Evolutionary conservation across 2,888 invertebrate species (phyloP).

Genomic region (Silvanus unidentatus): DNA sequence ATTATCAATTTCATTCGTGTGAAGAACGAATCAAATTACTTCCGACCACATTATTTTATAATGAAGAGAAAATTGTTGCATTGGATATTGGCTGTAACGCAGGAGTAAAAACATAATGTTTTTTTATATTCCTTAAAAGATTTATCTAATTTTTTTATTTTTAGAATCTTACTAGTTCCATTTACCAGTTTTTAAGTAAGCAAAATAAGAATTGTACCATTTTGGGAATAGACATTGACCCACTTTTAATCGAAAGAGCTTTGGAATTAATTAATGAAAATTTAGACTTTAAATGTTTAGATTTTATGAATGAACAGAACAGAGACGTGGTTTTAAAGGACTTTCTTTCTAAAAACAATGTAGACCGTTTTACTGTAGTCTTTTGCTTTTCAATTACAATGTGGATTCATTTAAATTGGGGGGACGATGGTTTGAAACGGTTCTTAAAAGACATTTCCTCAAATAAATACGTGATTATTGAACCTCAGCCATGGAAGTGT

Average conservation of each 20-base stretch:
- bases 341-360: slow-evolving; percentile 47
- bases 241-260: slow-evolving; percentile 62
- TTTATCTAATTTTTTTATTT: slow-evolving; percentile 25
- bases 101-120: slow-evolving; percentile 56
- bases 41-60: slow-evolving; percentile 34
- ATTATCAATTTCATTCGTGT: slow-evolving; percentile 74
- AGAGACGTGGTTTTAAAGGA: slow-evolving; percentile 42
- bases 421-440: slow-evolving; percentile 62
- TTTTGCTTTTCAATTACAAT: slow-evolving; percentile 82
- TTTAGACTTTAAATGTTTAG: slow-evolving; percentile 54
- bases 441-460: slow-evolving; percentile 56
- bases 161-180: slow-evolving; percentile 59
- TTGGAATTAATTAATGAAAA: slow-evolving; percentile 47
- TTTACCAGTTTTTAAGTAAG: slow-evolving; percentile 51
- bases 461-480: slow-evolving; percentile 60
- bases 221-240: slow-evolving; percentile 73
- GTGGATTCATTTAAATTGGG: slow-evolving; percentile 86
- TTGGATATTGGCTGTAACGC: slow-evolving; percentile 71
- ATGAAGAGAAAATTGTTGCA: slow-evolving; percentile 18
- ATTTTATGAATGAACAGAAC: slow-evolving; percentile 52
- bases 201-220: slow-evolving; percentile 46
- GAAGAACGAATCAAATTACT: slow-evolving; percentile 61
- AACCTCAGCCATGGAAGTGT: slow-evolving; percentile 83
- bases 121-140: slow-evolving; percentile 3
- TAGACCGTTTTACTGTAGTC: slow-evolving; percentile 57